A percentile compares a stretch with the other conserved stretches of the same genome.
Conservation (phyloP, 2,888 invertebrate species). For the Carcina quercana region DNA sequence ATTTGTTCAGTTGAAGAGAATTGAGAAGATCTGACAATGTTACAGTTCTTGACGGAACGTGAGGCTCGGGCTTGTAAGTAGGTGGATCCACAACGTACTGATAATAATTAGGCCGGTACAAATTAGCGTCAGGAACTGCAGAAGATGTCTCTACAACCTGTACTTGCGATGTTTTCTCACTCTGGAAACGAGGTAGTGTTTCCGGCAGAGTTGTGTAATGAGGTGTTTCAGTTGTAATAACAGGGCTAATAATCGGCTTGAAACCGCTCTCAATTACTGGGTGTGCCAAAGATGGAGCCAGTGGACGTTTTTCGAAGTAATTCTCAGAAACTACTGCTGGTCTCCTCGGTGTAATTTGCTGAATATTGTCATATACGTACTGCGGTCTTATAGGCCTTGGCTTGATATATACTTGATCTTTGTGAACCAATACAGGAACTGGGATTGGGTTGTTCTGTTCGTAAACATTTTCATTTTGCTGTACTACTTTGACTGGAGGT, state of each 20-base stretch:
- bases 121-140: slow-evolving; percentile 22
- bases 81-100: slow-evolving; percentile 38
- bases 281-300: slow-evolving; percentile 25
- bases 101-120: slow-evolving; percentile 39
- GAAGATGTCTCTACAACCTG: slow-evolving; percentile 26
- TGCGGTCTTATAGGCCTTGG: slow-evolving; percentile 44
- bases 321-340: slow-evolving; percentile 51
- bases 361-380: slow-evolving; percentile 37
- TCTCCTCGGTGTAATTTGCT: slow-evolving; percentile 30
- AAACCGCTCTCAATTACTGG: slow-evolving; percentile 55
- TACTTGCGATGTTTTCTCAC: slow-evolving; percentile 29
- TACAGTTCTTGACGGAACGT: slow-evolving; percentile 31
- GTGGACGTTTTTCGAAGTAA: slow-evolving; percentile 53
- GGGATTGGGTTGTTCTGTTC: slow-evolving; percentile 35
- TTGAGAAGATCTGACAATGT: slow-evolving; percentile 75
- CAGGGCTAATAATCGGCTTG: slow-evolving; percentile 42
- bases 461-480: slow-evolving; percentile 28
- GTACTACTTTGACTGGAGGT: slow-evolving; percentile 44
- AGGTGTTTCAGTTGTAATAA: slow-evolving; percentile 30
- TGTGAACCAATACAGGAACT: slow-evolving; percentile 32
- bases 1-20: slow-evolving; percentile 83
- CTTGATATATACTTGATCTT: slow-evolving; percentile 46
- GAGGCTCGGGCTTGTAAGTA: slow-evolving; percentile 20
- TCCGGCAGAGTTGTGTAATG: slow-evolving; percentile 28
- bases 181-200: slow-evolving; percentile 20